Evolutionary conservation across 1,140 invertebrate genomes (phyloP).

Genomic region (Bathynomus jamesi): DNA sequence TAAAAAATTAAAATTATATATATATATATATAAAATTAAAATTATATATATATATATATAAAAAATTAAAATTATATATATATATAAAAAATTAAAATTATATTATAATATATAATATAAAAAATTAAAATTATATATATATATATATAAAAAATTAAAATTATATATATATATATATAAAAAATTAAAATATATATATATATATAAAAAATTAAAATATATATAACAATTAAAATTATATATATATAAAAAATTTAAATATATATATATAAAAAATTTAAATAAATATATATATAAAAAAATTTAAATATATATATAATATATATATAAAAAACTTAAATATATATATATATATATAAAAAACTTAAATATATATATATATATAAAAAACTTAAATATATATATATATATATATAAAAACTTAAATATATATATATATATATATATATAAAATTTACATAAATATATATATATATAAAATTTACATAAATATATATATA

Average conservation of each 20-base stretch:
- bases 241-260: not conserved
- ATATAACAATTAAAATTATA: no score
- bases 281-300: not conserved
- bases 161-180: not conserved
- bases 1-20: not conserved
- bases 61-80: not conserved
- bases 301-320: not conserved
- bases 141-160: not conserved
- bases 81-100: not conserved
- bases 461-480: conserved; percentile 1
- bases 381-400: conserved; percentile 1
- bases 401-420: not conserved
- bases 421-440: not conserved
- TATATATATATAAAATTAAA: not conserved
- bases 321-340: not conserved
- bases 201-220: not conserved
- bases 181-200: not conserved
- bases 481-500: no score
- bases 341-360: not conserved
- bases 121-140: not conserved
- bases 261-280: not conserved
- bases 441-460: not conserved
- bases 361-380: conserved; percentile 1
- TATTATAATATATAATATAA: not conserved
- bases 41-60: not conserved